Percentiles rank a stretch among this genome's conserved stretches.
Evolutionary conservation across 2,888 invertebrate genomes (phyloP).

Genomic region (Tenthredo mesomela): DNA sequence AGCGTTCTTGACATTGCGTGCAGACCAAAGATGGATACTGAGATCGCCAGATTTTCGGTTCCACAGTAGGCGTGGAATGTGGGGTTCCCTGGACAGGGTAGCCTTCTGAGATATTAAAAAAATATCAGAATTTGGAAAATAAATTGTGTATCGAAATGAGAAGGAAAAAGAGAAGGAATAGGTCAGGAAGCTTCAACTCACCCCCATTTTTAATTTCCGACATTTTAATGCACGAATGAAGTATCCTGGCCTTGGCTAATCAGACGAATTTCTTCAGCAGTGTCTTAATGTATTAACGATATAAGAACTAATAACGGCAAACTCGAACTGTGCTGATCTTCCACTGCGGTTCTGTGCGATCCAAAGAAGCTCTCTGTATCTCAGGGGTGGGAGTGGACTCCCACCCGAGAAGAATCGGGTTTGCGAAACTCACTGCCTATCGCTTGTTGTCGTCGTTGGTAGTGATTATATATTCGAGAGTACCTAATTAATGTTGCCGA

Average conservation of each 20-base stretch:
- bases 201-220: not conserved
- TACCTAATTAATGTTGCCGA: not conserved
- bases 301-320: not conserved
- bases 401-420: not conserved
- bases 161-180: not conserved
- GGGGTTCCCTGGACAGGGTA: not conserved
- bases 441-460: not conserved
- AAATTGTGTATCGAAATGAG: not conserved
- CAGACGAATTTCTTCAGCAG: not conserved
- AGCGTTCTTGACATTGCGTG: not conserved
- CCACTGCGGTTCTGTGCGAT: not conserved
- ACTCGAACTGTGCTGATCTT: slow-evolving; percentile 14
- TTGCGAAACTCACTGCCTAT: not conserved
- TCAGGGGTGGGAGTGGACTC: not conserved
- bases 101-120: not conserved
- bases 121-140: not conserved
- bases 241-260: not conserved
- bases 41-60: not conserved
- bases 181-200: not conserved
- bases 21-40: slow-evolving; percentile 7
- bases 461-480: not conserved
- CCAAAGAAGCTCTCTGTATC: not conserved
- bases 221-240: not conserved
- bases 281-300: not conserved
- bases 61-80: not conserved